Conservation (phyloP, 2,113 vertebrate genomes). For the Leptodactylus fuscus region DNA sequence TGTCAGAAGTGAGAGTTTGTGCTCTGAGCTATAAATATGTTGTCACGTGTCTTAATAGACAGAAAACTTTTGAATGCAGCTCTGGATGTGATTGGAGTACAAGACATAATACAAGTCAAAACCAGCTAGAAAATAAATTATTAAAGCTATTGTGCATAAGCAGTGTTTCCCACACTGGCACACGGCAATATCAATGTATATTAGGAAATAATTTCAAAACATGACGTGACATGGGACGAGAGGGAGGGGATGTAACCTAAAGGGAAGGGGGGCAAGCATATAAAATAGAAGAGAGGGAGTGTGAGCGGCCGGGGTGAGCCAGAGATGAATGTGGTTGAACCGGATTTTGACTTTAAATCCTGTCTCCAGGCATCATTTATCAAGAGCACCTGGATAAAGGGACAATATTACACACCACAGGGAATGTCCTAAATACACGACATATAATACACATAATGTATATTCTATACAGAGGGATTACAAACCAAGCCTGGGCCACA, state of each 20-base stretch:
- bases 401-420: background rate
- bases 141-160: too few species aligned
- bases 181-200: background rate
- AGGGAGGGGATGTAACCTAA: background rate
- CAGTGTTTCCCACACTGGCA: too few species aligned
- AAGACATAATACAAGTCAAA: too few species aligned
- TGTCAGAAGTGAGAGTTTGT: too few species aligned
- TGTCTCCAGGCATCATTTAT: constrained; percentile 34
- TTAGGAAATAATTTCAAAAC: background rate
- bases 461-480: background rate
- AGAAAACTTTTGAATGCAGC: too few species aligned
- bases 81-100: too few species aligned
- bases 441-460: background rate
- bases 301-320: background rate
- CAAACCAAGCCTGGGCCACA: background rate
- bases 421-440: background rate
- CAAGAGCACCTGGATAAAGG: background rate
- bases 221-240: background rate
- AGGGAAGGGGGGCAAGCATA: background rate
- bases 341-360: constrained; percentile 34
- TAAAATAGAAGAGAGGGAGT: background rate
- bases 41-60: too few species aligned
- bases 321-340: constrained; percentile 42
- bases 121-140: too few species aligned
- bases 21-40: too few species aligned